Evolutionary conservation across 2,797 vertebrate species (phyloP), one percentile per base, ranked within the genome.

Genomic region (Semotilus atromaculatus): DNA sequence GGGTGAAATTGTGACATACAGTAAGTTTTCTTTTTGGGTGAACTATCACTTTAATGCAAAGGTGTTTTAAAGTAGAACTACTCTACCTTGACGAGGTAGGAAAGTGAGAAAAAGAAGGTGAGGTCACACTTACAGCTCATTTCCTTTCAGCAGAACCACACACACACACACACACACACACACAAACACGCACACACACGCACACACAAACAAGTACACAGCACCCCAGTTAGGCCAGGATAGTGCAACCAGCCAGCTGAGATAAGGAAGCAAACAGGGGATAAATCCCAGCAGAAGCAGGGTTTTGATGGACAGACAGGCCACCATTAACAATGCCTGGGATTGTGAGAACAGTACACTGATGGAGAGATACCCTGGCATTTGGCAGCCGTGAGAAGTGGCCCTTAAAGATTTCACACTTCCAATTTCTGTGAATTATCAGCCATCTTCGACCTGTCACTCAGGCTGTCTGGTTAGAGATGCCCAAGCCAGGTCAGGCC

Each of bases 361-460:
- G 97, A 98, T 98, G 96, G 96, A 96, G 96, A 97, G 97, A 98
- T 98, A 97, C 96, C 96, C 96, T 97, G 97, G 96, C 97, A 97
- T 98, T 98, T 98, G 96, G 88, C 96, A 94, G 95, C 94, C 95
- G 95, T 96, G 95, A 97, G 96, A 97, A 96, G 95, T 96, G 95
- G 96, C 96, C 96, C 97, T 99, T 97, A 97, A 97, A 97, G 96
- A 97, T 98, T 98, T 97, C 96, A 97, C 95, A 97, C 97, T 97
- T 97, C 95, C 97, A 98, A 96, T 98, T 97, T 97, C 97, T 97
- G 97, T 96, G 96, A 97, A 97, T 98, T 99, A 98, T 97, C 97
- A 96, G 94, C 96, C 96, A 98, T 97, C 96, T 98, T 94, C 94
- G 95, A 92, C 92, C 96, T 98, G 97, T 97, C 97, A 97, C 93